Conservation (phyloP, 2,888 invertebrate species). For the Idaea dimidiata region DNA sequence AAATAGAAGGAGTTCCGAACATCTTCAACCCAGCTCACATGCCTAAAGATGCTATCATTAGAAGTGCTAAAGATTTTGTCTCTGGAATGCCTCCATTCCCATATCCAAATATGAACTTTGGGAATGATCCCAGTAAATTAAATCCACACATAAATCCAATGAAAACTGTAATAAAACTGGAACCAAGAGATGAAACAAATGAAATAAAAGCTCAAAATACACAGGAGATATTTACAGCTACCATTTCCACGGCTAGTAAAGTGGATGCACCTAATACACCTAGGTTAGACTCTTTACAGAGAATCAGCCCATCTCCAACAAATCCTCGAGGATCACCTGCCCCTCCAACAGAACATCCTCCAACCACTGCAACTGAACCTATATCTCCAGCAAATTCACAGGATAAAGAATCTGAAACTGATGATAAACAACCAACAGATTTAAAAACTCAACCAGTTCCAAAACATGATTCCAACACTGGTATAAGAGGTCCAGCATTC, state of each 20-base stretch:
- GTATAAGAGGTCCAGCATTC: conserved; percentile 58
- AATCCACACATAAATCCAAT: conserved; percentile 69
- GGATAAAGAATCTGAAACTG: conserved; percentile 67
- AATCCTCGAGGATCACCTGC: conserved; percentile 65
- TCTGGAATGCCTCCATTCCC: conserved; percentile 64
- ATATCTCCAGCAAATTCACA: conserved; percentile 71
- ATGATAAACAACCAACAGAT: conserved; percentile 73
- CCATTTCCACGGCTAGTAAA: conserved; percentile 66
- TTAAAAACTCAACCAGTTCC: conserved; percentile 65
- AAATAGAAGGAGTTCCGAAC: conserved; percentile 68
- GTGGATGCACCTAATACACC: conserved; percentile 70
- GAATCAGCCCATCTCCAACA: conserved; percentile 72
- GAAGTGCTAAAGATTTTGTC: conserved; percentile 69
- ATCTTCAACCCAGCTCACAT: conserved; percentile 73
- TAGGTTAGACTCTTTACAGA: conserved; percentile 64
- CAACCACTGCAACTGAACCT: conserved; percentile 64
- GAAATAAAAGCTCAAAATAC: conserved; percentile 73
- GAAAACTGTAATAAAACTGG: conserved; percentile 75
- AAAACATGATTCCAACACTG: conserved; percentile 55
- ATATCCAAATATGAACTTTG: conserved; percentile 66
- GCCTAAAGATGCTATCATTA: conserved; percentile 67
- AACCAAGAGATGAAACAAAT: conserved; percentile 72
- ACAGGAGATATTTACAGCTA: conserved; percentile 76
- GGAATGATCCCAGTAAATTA: conserved; percentile 68
- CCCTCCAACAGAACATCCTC: conserved; percentile 69